These are phyloP conservation scores for Galbula dea DNA, from an alignment of 2,113 vertebrate genomes.

Conservation along the genomic window DNA sequence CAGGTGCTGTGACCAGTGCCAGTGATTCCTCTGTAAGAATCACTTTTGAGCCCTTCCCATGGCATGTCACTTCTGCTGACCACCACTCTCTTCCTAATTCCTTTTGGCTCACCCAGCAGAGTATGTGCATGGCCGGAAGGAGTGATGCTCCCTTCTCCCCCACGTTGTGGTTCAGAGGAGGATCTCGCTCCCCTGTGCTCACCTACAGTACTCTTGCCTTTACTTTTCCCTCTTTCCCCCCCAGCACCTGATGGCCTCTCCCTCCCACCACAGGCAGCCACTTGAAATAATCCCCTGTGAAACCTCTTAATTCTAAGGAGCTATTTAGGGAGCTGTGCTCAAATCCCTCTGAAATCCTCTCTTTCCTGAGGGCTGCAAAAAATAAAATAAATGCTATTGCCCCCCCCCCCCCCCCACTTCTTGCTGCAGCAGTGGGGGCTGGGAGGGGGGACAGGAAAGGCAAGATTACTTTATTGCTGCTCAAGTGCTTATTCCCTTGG, in stretches of 20 bases:
- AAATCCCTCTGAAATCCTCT: slow-evolving; percentile 54
- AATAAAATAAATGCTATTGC: neutral
- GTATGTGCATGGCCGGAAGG: accelerated
- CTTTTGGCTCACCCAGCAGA: neutral
- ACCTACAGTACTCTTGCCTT: neutral
- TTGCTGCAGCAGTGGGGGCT: neutral
- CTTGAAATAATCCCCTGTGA: slow-evolving; percentile 2
- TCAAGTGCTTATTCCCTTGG: neutral
- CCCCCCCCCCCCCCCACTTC: neutral
- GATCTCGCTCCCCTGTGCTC: neutral
- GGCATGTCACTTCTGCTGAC: accelerated
- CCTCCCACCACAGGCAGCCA: accelerated
- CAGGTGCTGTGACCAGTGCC: accelerated
- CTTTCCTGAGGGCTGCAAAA: neutral
- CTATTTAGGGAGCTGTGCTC: slow-evolving; percentile 46
- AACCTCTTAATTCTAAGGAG: slow-evolving; percentile 49
- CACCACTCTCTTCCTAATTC: neutral
- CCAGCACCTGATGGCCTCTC: neutral
- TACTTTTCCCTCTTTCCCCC: neutral
- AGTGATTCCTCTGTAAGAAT: neutral
- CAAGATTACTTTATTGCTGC: neutral
- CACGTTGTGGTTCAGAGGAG: neutral
- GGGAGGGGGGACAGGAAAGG: neutral
- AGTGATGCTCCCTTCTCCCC: neutral
- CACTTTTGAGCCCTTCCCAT: accelerated